Base-by-base conservation (phyloP, 2,888 invertebrate species). In the Portevinia maculata region DNA sequence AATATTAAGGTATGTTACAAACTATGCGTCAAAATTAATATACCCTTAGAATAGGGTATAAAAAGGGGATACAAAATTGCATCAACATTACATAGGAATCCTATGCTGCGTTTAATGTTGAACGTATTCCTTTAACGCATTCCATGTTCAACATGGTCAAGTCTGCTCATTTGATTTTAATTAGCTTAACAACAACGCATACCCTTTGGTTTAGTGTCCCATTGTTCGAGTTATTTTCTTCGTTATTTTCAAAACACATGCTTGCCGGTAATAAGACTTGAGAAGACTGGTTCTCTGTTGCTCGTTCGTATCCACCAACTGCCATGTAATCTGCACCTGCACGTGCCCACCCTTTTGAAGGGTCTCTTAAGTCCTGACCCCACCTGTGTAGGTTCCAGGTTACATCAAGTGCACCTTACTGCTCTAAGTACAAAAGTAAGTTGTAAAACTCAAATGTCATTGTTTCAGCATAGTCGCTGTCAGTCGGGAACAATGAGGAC, bases 401-500 rank as follows among this genome's bases (percentile, higher is more conserved):
- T 32, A 32, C 46, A 69, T 55, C 55, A 70, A 57, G 44, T 52
- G 60, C 52, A 50, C 39, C 37, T 41, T 13, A 15, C 64, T 32
- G 28, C 37, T 32, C 37, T 48, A 57, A 37, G 52, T 46, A 37
- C 24, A 50, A 48, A 50, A 44, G 32, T 41, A 41, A 65, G 57
- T 57, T 59, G 69, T 39, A 53, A 48, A 79, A 44, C 70, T 57
- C 44, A 34, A 64, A 53, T 59, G 59, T 57, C 44, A 59, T 73
- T 79, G 64, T 71, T 79, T 1, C 55, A 53, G n/a, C 44, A 67
- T 46, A 52, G 48, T 60, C 62, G 32, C 41, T 50, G 60, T 55
- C 69, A 48, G 39, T 59, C 48, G 60, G 28, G 53, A 37, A 81
- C 75, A 75, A 64, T 70, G 64, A 59, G 65, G 60, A 81, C 62